phyloP scores from a whole-genome alignment of 2,888 invertebrate species.

The Resseliella maxima region DNA sequence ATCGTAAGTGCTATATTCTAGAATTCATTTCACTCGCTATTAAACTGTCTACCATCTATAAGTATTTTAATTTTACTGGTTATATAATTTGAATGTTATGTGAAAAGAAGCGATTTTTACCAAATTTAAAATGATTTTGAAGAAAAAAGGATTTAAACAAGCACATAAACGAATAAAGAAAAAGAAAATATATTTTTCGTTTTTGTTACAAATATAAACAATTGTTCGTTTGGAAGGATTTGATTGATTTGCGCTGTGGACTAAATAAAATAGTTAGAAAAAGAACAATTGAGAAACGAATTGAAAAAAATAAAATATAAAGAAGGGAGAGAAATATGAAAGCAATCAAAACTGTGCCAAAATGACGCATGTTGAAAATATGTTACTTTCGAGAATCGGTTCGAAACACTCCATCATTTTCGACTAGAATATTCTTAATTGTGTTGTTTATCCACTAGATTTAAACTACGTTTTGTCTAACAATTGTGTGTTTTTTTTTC shows the following conservation, averaged over 20 bases:
- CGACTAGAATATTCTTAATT: slow-evolving; percentile 21
- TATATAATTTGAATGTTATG: not conserved
- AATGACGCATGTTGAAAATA: not conserved
- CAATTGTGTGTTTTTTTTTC: not conserved
- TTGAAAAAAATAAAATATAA: too few species aligned
- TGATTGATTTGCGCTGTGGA: slow-evolving; percentile 36
- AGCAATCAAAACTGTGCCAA: slow-evolving; percentile 13
- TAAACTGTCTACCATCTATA: not conserved
- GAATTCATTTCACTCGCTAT: not conserved
- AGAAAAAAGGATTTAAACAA: not conserved
- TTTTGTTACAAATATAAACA: slow-evolving; percentile 11
- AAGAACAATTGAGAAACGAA: not conserved
- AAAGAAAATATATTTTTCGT: slow-evolving; percentile 23
- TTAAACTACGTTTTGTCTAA: not conserved
- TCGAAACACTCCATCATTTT: not conserved
- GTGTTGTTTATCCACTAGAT: not conserved
- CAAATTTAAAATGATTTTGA: not conserved
- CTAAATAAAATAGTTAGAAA: not conserved
- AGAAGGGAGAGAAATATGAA: too few species aligned
- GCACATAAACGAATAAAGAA: too few species aligned
- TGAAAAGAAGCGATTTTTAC: slow-evolving; percentile 8
- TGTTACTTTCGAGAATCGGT: not conserved
- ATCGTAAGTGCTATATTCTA: slow-evolving; percentile 5
- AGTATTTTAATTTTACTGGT: not conserved
- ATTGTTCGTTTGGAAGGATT: slow-evolving; percentile 54